Evolutionary conservation across 2,888 invertebrate genomes (phyloP).

Genomic region (Euphydryas editha): DNA sequence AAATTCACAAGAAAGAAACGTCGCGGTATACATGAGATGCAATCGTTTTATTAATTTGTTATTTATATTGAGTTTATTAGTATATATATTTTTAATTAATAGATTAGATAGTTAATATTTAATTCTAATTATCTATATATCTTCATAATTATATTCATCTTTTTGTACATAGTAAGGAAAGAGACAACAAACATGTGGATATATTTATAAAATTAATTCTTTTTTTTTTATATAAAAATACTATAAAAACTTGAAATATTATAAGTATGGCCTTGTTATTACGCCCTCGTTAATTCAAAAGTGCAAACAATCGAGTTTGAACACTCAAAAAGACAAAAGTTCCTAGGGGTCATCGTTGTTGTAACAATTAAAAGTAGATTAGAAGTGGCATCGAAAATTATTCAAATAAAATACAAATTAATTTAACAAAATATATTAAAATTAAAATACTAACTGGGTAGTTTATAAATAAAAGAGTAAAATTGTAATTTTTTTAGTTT

Average conservation of each 20-base stretch:
- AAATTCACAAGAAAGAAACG: conserved; percentile 25
- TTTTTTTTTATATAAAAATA: background rate
- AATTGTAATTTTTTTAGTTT: too few species aligned
- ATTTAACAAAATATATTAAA: background rate
- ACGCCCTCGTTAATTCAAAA: conserved; percentile 46
- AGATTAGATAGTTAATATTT: too few species aligned
- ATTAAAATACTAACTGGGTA: too few species aligned
- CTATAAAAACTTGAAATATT: conserved; percentile 8
- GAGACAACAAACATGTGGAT: too few species aligned
- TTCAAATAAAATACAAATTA: too few species aligned
- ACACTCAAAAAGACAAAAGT: conserved; percentile 52
- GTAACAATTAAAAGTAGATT: background rate
- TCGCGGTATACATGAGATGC: background rate
- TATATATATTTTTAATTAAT: background rate
- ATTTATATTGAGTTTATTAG: too few species aligned
- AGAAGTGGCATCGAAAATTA: conserved; percentile 27
- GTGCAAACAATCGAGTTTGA: conserved; percentile 48
- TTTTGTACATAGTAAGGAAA: too few species aligned
- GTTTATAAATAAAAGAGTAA: too few species aligned
- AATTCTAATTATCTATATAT: too few species aligned
- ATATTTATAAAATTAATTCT: too few species aligned
- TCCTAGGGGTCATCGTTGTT: conserved; percentile 36
- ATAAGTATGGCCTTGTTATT: conserved; percentile 30
- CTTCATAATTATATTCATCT: too few species aligned
- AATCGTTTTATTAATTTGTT: background rate